phyloP scores from a whole-genome alignment of 64 coral and sea anemone genomes.

The Cladopsammia gracilis region DNA sequence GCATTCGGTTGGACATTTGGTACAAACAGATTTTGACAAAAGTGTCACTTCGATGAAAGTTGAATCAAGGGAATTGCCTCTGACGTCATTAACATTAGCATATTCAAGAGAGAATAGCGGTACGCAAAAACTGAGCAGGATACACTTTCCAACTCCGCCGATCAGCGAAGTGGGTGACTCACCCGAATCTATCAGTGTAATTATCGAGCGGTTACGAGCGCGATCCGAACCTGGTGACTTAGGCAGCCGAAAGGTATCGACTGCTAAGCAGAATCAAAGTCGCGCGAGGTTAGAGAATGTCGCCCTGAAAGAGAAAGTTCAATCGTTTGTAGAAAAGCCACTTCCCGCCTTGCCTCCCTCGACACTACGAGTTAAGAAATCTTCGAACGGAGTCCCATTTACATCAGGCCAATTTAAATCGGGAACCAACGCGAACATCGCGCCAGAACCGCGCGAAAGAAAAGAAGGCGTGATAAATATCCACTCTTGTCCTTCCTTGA shows the following conservation, averaged over 20 bases:
- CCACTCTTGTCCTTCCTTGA: conserved; percentile 26
- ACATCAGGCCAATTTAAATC: not conserved
- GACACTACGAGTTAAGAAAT: conserved; percentile 1
- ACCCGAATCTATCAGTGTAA: not conserved
- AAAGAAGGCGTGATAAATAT: conserved; percentile 21
- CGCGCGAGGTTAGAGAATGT: not conserved
- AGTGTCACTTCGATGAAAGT: not conserved
- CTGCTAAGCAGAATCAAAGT: not conserved
- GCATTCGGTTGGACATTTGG: not conserved
- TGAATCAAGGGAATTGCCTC: not conserved
- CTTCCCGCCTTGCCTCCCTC: conserved; percentile 19
- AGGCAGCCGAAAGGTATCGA: conserved; percentile 16
- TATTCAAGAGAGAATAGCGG: not conserved
- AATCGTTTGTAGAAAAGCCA: conserved; percentile 19
- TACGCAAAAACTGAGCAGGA: not conserved
- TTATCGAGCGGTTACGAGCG: not conserved
- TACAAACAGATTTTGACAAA: not conserved
- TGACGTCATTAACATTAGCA: not conserved
- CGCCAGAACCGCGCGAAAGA: not conserved
- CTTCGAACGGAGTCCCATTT: not conserved
- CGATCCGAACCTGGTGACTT: conserved; percentile 37
- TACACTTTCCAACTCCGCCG: not conserved
- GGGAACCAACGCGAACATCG: not conserved
- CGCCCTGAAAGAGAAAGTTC: conserved; percentile 1
- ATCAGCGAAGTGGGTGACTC: not conserved